Conservation (phyloP, 2,797 vertebrate genomes). For the Halcyon chelicuti region DNA sequence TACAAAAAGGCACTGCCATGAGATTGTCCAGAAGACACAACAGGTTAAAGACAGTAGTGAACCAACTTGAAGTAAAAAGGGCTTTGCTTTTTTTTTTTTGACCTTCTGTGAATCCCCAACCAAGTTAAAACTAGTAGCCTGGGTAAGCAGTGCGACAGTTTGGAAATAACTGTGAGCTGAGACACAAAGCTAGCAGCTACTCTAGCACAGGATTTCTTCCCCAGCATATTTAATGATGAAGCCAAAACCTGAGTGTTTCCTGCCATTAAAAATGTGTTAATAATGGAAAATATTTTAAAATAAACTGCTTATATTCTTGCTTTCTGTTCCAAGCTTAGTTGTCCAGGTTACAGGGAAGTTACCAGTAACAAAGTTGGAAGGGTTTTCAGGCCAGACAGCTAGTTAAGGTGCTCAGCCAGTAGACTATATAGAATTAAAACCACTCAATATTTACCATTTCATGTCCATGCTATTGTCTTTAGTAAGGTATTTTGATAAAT, state of each 20-base stretch:
- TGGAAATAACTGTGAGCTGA: conserved; percentile 11
- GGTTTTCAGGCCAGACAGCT: not conserved
- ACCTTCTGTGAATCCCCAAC: not conserved
- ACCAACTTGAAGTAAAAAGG: conserved; percentile 24
- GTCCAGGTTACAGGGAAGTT: conserved; percentile 47
- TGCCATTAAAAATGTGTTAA: conserved; percentile 55
- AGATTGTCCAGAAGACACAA: conserved; percentile 72
- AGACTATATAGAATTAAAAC: not conserved
- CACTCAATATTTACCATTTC: not conserved
- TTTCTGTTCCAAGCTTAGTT: conserved; percentile 25
- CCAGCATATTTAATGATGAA: not conserved
- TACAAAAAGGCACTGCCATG: conserved; percentile 39
- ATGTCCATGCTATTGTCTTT: not conserved
- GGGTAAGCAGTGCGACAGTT: not conserved
- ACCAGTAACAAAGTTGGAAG: conserved; percentile 20
- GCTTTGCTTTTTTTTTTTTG: not conserved
- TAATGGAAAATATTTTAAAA: conserved; percentile 54
- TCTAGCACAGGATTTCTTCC: not conserved
- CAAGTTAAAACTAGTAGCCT: not conserved
- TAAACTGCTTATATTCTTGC: conserved; percentile 36
- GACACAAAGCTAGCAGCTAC: conserved; percentile 20
- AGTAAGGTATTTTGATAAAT: not conserved
- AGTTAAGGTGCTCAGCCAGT: not conserved
- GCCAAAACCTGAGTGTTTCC: conserved; percentile 47
- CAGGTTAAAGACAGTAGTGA: conserved; percentile 63